Base-by-base conservation (phyloP, 2,888 invertebrate genomes). In the Epistrophe grossulariae region DNA sequence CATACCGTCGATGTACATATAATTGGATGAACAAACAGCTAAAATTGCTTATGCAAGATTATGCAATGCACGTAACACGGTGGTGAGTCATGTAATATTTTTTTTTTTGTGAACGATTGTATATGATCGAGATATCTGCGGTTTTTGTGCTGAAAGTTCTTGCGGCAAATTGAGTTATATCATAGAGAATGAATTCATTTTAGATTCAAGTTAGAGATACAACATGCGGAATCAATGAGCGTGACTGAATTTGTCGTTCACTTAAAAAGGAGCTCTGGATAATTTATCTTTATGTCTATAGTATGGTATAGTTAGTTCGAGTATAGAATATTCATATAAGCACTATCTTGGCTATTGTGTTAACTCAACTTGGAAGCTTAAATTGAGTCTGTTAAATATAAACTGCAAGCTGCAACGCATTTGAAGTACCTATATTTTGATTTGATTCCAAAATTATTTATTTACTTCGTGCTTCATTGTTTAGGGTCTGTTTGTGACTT, bases 11-110 rank as follows among this genome's bases (percentile, higher is more conserved):
- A 38, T 17, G 10, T 64, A 62, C 73, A 71, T 68, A 64, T 78
- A 85, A 74, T 81, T 85, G 74, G 73, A 85, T 81, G 78, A 74
- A 81, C 81, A 78, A 85, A 74, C 81, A 17, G 70, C 70, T 17
- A 48, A 55, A 40, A 52, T 43, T 62, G 70, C 62, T 82, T 85
- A 79, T 78, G 81, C 78, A 81, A 85, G 70, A 45, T 74, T 85
- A 81, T 81, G 85, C 74, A 85, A 74, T 71, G 50, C 70, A 78
- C 81, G 74, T 81, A 74, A 74, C 50, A 60, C 38, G 68, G 13
- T 55, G 60, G 52, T 85, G 78, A 84, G 84, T 79, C 80, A 80
- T 77, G 55, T 48, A 60, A 40, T 55, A 17, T 28, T 55, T 50
- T 52, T 73, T 50, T 45, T 50, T 45, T 50, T 24, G 4, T 43